Conservation (phyloP, 2,888 invertebrate species). For the Eucriotettix oculatus region DNA sequence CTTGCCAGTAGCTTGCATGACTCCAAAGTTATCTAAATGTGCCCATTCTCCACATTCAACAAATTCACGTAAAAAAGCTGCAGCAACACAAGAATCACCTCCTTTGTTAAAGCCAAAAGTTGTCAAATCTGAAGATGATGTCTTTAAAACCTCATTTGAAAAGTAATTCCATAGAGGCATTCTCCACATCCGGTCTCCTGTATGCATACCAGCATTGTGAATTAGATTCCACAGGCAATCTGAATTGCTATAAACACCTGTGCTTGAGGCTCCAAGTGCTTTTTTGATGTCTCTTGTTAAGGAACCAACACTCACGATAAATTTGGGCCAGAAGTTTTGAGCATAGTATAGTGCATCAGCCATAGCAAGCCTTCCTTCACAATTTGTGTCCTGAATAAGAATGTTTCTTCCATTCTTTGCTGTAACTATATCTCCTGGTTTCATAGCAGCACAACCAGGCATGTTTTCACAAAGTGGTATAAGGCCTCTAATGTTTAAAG, state of each 20-base stretch:
- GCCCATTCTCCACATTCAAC: slow-evolving; percentile 46
- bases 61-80: slow-evolving; percentile 58
- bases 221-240: slow-evolving; percentile 33
- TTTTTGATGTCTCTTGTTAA: slow-evolving; percentile 43
- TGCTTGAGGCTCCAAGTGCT: slow-evolving; percentile 39
- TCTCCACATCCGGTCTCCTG: slow-evolving; percentile 55
- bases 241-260: slow-evolving; percentile 46
- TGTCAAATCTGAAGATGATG: slow-evolving; percentile 40
- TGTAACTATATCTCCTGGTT: slow-evolving; percentile 53
- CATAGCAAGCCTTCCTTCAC: slow-evolving; percentile 51
- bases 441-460: slow-evolving; percentile 46
- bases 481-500: slow-evolving; percentile 40
- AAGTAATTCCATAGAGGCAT: slow-evolving; percentile 50
- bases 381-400: slow-evolving; percentile 55
- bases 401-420: slow-evolving; percentile 57
- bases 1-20: slow-evolving; percentile 45
- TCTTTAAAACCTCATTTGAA: slow-evolving; percentile 28
- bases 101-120: slow-evolving; percentile 40
- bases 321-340: slow-evolving; percentile 36
- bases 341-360: slow-evolving; percentile 55
- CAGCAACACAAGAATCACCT: slow-evolving; percentile 54
- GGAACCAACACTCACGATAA: slow-evolving; percentile 49
- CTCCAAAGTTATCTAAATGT: slow-evolving; percentile 60
- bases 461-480: slow-evolving; percentile 53
- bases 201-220: slow-evolving; percentile 34